Conservation (phyloP, 2,797 vertebrate genomes). For the Girardinus metallicus region DNA sequence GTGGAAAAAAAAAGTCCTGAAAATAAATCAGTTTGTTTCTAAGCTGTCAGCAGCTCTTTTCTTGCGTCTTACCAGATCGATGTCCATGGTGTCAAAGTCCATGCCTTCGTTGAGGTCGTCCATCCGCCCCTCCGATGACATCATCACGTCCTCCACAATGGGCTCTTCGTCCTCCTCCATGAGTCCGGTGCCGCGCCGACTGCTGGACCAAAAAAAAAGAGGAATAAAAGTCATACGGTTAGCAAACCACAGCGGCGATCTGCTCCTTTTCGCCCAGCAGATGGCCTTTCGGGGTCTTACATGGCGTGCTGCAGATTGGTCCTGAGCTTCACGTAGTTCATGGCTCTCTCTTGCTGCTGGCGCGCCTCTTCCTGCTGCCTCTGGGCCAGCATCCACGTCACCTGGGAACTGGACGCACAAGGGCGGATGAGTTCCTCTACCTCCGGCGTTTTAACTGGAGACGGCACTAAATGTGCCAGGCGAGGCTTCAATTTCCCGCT, state of each 20-base stretch:
- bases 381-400: constrained; percentile 99
- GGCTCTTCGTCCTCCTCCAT: constrained; percentile 99
- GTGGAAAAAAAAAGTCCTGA: too few species aligned
- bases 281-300: constrained; percentile 79
- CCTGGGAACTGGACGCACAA: constrained; percentile 88
- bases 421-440: constrained; percentile 21
- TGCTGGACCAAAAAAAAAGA: constrained; percentile 53
- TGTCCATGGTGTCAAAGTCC: constrained; percentile 99
- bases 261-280: not conserved
- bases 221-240: not conserved
- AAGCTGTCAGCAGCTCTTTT: not conserved
- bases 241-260: not conserved
- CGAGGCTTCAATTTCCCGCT: constrained; percentile 22
- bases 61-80: constrained; percentile 93
- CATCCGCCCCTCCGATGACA: constrained; percentile 98
- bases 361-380: constrained; percentile 98
- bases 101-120: constrained; percentile 99
- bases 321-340: constrained; percentile 99
- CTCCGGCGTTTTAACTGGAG: constrained; percentile 16
- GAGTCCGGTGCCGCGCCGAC: constrained; percentile 95
- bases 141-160: constrained; percentile 99
- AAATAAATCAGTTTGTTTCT: not conserved
- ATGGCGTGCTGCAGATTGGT: constrained; percentile 98
- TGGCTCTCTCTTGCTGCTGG: constrained; percentile 97
- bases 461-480: constrained; percentile 1